Evolutionary conservation across 2,888 invertebrate species (phyloP), one percentile per base, ranked within the genome.

Genomic region (Eucera pruinosa): DNA sequence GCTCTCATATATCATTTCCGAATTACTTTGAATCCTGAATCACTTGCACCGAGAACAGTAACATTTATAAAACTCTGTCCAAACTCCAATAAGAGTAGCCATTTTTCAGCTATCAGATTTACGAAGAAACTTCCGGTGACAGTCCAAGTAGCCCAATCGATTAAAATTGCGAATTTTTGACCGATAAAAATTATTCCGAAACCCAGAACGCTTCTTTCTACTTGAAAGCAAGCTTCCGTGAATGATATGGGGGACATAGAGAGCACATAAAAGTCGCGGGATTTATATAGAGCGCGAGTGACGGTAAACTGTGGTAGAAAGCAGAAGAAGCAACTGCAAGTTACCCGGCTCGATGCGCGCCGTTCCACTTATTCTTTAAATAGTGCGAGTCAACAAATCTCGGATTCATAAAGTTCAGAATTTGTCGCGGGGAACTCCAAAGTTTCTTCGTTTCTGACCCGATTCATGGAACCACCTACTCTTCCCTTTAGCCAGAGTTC

Each of bases 361-460:
- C 39, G 78, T 61, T 77, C 78, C 78, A 78, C 75, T 76, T 78
- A 76, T 76, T 76, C 78, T 77, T 76, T 77, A 78, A 76, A 76
- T 76, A 76, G 76, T 76, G 60, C 41, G 64, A 74, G 78, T 77
- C 78, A 60, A 78, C 61, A 55, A 68, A 54, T 62, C 74, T 77
- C 30, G 43, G 45, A 36, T 68, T 55, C 54, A 60, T 68, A 58
- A 68, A 76, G 55, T 76, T 67, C 15, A 6, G 55, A 68, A 76
- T 68, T 68, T 60, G 76, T 55, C 78, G 48, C 61, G 48, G 27
- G 33, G 27, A 11, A 55, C 70, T 48, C 33, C 55, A 39, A 75
- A 74, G 55, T 75, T 65, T 60, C 61, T 75, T 64, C 50, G 36
- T 58, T 61, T 65, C 55, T 57, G 66, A 62, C 78, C 65, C 64